Conservation (phyloP, 2,113 vertebrate species). For the Zosterops borbonicus region DNA sequence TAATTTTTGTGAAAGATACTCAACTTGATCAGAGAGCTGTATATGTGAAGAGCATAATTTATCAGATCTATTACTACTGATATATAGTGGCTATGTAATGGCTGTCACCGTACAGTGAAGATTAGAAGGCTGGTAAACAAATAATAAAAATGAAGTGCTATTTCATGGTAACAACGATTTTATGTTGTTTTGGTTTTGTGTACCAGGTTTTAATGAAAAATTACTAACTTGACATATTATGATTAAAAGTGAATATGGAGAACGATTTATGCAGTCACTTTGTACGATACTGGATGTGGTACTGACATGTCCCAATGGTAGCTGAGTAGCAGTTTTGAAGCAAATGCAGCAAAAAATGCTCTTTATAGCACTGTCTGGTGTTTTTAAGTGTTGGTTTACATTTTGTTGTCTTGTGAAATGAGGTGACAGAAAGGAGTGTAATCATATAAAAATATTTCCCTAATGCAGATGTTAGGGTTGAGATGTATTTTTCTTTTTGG, state of each 20-base stretch:
- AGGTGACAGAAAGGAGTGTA: conserved; percentile 61
- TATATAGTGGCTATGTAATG: neutral
- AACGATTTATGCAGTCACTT: neutral
- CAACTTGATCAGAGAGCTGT: conserved; percentile 29
- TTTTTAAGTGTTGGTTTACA: conserved; percentile 27
- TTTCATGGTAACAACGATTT: conserved; percentile 59
- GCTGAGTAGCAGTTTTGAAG: neutral
- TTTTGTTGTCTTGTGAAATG: conserved; percentile 60
- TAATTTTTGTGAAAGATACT: conserved; percentile 5
- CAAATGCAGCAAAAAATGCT: conserved; percentile 9
- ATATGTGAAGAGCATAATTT: neutral
- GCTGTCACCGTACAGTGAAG: neutral
- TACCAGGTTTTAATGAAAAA: conserved; percentile 56
- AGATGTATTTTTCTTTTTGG: conserved; percentile 60
- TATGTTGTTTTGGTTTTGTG: conserved; percentile 22
- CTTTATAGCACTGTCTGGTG: conserved; percentile 22
- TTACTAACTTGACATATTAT: conserved; percentile 43
- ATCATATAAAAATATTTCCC: conserved; percentile 37
- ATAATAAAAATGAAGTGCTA: conserved; percentile 50
- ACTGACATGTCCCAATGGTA: neutral
- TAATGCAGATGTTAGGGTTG: neutral
- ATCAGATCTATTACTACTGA: conserved; percentile 5
- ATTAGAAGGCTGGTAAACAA: conserved; percentile 59
- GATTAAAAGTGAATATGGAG: conserved; percentile 36
- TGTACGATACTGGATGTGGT: neutral